phyloP scores from a whole-genome alignment of 2,888 invertebrate species.

The Apodemia duryi region DNA sequence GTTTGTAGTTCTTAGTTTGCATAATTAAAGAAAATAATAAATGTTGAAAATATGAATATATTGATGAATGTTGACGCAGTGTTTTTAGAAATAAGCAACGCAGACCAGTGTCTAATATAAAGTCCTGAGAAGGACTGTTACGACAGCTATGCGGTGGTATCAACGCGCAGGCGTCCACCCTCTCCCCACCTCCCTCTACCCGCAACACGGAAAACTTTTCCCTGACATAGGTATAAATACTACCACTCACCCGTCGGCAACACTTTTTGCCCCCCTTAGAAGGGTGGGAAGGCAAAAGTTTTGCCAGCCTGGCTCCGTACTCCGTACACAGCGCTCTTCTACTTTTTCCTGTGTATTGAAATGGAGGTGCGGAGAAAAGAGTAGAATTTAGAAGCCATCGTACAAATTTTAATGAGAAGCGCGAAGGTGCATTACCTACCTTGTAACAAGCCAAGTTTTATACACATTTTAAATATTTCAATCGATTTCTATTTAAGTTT shows the following conservation, averaged over 20 bases:
- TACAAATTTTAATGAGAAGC: conserved; percentile 78
- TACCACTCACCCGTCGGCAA: conserved; percentile 72
- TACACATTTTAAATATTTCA: conserved; percentile 49
- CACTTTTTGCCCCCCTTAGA: conserved; percentile 74
- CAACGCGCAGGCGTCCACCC: conserved; percentile 65
- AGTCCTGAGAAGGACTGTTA: conserved; percentile 67
- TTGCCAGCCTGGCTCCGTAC: conserved; percentile 71
- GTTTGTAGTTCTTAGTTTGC: too few species aligned
- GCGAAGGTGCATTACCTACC: conserved; percentile 59
- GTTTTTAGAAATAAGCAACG: conserved; percentile 27
- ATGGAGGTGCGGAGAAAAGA: conserved; percentile 78
- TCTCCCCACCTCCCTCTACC: conserved; percentile 53
- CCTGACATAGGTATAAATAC: conserved; percentile 74
- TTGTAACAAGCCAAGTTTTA: conserved; percentile 57
- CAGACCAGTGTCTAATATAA: conserved; percentile 43
- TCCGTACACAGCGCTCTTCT: conserved; percentile 77
- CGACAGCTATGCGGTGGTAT: conserved; percentile 57
- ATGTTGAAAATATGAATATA: background rate
- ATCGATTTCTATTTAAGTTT: background rate
- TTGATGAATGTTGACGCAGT: background rate
- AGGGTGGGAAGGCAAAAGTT: conserved; percentile 71
- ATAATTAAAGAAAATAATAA: background rate
- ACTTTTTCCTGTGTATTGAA: conserved; percentile 80
- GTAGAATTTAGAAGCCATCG: conserved; percentile 78
- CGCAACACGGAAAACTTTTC: conserved; percentile 80